Evolutionary conservation across 2,888 invertebrate genomes (phyloP).

Genomic region (Glyphotaelius pellucidus): DNA sequence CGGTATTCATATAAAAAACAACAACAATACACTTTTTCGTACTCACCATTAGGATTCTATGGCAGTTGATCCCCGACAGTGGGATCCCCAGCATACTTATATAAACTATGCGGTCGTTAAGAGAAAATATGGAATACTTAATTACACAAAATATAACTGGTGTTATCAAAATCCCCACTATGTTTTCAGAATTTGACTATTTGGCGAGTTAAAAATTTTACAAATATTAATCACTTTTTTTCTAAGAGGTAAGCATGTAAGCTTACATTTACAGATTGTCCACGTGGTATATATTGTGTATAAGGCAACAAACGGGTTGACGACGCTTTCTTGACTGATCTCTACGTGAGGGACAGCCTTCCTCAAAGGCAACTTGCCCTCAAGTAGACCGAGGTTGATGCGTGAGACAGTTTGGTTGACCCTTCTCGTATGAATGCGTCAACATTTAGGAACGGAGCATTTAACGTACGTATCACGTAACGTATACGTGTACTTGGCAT

Average conservation of each 20-base stretch:
- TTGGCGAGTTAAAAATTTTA: neutral
- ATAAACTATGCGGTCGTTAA: no score
- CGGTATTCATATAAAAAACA: no score
- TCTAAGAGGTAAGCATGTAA: neutral
- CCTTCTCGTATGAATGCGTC: neutral
- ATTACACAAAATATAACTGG: no score
- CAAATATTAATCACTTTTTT: neutral
- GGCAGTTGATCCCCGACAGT: no score
- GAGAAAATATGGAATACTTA: no score
- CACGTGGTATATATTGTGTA: neutral
- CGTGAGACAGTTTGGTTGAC: neutral
- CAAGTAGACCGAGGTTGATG: neutral
- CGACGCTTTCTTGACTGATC: neutral
- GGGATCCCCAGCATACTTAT: no score
- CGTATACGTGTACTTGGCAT: no score
- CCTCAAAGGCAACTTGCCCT: neutral
- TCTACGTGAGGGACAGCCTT: neutral
- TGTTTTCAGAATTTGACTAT: neutral
- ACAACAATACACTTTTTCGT: no score
- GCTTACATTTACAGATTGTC: neutral
- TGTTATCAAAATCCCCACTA: neutral
- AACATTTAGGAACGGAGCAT: neutral
- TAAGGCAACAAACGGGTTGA: neutral
- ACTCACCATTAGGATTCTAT: no score
- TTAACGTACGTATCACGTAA: neutral